Conservation (phyloP, 2,888 invertebrate genomes). For the Drosophila siamana region DNA sequence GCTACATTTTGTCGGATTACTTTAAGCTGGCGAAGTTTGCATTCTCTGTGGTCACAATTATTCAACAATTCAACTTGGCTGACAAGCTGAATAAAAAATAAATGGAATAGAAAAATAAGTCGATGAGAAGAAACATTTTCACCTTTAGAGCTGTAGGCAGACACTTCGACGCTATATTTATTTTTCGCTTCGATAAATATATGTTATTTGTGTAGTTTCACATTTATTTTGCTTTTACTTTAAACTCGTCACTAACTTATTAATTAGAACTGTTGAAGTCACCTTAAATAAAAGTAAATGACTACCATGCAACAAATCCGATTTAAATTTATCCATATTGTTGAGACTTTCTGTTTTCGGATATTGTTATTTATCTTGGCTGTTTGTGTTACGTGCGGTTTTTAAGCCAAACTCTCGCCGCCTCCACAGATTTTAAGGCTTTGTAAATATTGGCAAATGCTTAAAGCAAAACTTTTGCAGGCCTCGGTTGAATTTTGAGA, state of each 20-base stretch:
- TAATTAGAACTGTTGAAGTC: neutral
- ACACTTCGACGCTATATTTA: too few relatives aligned
- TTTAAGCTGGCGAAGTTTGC: constrained; percentile 14
- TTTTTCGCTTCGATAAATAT: too few relatives aligned
- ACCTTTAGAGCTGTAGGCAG: too few relatives aligned
- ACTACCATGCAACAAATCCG: neutral
- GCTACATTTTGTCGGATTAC: neutral
- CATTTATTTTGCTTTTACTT: too few relatives aligned
- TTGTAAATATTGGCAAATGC: constrained; percentile 32
- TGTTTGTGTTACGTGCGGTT: constrained; percentile 28
- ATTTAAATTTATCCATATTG: neutral
- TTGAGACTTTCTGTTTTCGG: neutral
- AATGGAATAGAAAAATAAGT: too few relatives aligned
- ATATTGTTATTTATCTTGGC: constrained; percentile 16
- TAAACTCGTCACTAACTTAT: neutral
- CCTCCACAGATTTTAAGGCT: constrained; percentile 8
- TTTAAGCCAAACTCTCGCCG: constrained; percentile 2
- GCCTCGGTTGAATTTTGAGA: constrained; percentile 15
- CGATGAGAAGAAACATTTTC: too few relatives aligned
- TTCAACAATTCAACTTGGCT: constrained; percentile 10
- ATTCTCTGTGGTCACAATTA: constrained; percentile 1
- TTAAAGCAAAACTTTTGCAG: constrained; percentile 27
- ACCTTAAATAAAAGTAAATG: neutral
- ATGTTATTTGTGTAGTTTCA: too few relatives aligned
- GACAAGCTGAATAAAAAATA: neutral